These are phyloP conservation scores for Thelaira solivaga DNA, from an alignment of 2,888 invertebrate genomes.

Conservation along the genomic window DNA sequence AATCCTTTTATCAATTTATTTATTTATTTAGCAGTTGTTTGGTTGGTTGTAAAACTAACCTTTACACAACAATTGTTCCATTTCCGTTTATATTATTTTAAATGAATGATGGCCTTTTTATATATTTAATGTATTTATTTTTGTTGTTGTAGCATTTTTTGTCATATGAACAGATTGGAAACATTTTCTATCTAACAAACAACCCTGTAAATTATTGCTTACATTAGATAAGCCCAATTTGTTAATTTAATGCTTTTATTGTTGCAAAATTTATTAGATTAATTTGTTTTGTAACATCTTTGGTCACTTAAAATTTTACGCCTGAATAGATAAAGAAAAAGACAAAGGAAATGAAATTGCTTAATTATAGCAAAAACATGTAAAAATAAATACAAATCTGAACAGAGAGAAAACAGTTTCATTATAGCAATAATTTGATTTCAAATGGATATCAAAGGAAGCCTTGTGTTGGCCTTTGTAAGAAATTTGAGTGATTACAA, in stretches of 20 bases:
- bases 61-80: constrained; percentile 66
- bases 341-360: not conserved
- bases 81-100: constrained; percentile 64
- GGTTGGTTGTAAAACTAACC: constrained; percentile 24
- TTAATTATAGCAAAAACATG: not conserved
- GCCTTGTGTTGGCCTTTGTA: too few relatives aligned
- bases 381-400: too few relatives aligned
- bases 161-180: constrained; percentile 60
- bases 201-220: not conserved
- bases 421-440: too few relatives aligned
- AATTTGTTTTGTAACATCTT: not conserved
- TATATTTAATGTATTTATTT: not conserved
- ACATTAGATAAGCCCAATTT: constrained; percentile 29
- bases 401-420: too few relatives aligned
- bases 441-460: too few relatives aligned
- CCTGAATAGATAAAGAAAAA: not conserved
- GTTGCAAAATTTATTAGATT: not conserved
- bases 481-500: too few relatives aligned
- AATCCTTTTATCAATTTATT: constrained; percentile 20
- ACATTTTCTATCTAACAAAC: constrained; percentile 10
- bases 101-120: not conserved
- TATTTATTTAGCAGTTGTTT: constrained; percentile 32
- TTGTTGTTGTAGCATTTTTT: too few relatives aligned
- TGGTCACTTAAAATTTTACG: not conserved
- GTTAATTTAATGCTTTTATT: constrained; percentile 12